These are phyloP conservation scores for Agrypnia vestita DNA, from an alignment of 1,140 invertebrate genomes.

Conservation along the genomic window DNA sequence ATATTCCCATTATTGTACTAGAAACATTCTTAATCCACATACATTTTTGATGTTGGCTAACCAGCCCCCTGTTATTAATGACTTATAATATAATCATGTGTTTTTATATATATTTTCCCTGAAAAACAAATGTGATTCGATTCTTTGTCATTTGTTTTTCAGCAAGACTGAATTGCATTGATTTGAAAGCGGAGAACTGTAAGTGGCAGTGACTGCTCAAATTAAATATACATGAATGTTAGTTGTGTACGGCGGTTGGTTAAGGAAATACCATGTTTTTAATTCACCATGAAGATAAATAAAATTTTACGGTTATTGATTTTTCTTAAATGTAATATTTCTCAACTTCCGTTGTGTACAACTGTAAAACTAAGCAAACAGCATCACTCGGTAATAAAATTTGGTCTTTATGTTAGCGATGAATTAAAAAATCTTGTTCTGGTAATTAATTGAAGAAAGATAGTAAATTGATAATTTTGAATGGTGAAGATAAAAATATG, in stretches of 20 bases:
- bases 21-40: conserved; percentile 24
- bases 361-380: too few relatives aligned
- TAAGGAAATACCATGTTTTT: conserved; percentile 54
- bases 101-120: conserved; percentile 41
- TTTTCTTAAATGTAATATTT: too few relatives aligned
- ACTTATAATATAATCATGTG: conserved; percentile 22
- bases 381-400: too few relatives aligned
- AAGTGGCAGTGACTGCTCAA: conserved; percentile 66
- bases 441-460: too few relatives aligned
- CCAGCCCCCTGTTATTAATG: conserved; percentile 38
- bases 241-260: conserved; percentile 59
- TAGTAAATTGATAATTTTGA: too few relatives aligned
- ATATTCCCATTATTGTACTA: conserved; percentile 2
- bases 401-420: too few relatives aligned
- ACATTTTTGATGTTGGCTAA: conserved; percentile 20
- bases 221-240: conserved; percentile 60
- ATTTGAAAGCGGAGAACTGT: conserved; percentile 76
- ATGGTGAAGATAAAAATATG: conserved; percentile 26
- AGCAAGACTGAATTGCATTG: conserved; percentile 75
- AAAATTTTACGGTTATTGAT: too few relatives aligned
- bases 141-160: conserved; percentile 69
- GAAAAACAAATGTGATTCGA: conserved; percentile 61
- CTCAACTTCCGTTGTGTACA: too few relatives aligned
- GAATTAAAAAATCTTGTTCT: too few relatives aligned
- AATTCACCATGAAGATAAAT: not conserved